Percentiles rank a stretch among this genome's conserved stretches.
Conservation (phyloP, 2,113 vertebrate species). For the Notothenia rossii region DNA sequence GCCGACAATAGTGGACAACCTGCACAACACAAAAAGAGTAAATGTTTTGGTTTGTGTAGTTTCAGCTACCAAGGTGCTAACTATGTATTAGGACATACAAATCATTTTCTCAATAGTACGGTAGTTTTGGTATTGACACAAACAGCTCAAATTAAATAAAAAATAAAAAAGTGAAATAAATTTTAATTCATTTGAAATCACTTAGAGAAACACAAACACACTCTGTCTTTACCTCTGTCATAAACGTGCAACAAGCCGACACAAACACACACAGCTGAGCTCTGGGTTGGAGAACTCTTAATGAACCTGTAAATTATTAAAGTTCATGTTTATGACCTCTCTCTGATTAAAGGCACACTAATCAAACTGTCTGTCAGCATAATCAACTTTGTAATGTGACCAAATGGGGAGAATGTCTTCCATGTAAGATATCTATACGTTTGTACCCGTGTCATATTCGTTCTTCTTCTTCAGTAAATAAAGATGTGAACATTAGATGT, state of each 20-base stretch:
- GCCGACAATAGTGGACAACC: constrained; percentile 49
- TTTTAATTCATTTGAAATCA: constrained; percentile 27
- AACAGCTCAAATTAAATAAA: no score
- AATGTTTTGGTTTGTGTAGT: not conserved
- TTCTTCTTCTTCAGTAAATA: not conserved
- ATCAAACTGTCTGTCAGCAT: constrained; percentile 12
- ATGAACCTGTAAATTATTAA: constrained; percentile 72
- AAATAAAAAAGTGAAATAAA: constrained; percentile 19
- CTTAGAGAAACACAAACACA: constrained; percentile 13
- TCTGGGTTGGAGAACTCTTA: constrained; percentile 56
- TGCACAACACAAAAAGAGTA: constrained; percentile 15
- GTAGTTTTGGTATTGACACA: no score
- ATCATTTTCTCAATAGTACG: no score
- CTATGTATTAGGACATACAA: no score
- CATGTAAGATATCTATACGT: not conserved
- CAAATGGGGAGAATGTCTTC: not conserved
- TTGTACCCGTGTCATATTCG: fast-evolving
- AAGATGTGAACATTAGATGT: not conserved
- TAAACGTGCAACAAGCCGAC: no score
- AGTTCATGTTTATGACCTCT: constrained; percentile 53
- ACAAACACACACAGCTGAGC: constrained; percentile 19
- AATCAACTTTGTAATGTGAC: not conserved
- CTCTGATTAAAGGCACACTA: constrained; percentile 48
- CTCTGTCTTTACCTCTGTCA: not conserved
- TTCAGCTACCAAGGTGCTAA: no score